Evolutionary conservation across 2,888 invertebrate species (phyloP), one percentile per base, ranked within the genome.

Genomic region (Mythimna pallens): DNA sequence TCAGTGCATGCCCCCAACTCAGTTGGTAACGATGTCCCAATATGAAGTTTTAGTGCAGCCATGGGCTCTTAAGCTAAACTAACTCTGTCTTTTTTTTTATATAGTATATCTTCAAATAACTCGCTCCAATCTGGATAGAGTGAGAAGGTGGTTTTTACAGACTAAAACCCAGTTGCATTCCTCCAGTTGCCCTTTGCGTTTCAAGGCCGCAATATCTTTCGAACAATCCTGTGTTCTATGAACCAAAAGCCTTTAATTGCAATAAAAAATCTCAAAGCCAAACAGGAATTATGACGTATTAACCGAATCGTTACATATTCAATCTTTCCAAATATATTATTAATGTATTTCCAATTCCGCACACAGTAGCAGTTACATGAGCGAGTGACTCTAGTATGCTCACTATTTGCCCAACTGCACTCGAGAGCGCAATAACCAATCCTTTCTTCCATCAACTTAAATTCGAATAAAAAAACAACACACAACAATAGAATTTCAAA

Each of bases 391-490:
- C 80, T 65, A 65, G 70, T 68, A 62, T 64, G 7, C 65, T 55
- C 55, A 70, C 20, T 73, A 65, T 74, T 80, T 79, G 74, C 50
- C n/a, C 80, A 74, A 74, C 69, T 78, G 30, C 64, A 67, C 81
- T 81, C 67, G 61, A 81, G 30, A 61, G 66, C 64, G 52, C 62
- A 73, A 73, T 66, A 78, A 70, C 58, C 50, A 73, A 68, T 70
- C 78, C 81, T 78, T 80, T 75, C 47, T 84, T 85, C 84, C 85
- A 50, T 74, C 54, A 81, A 73, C 80, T 85, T 85, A 81, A 81
- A 73, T 83, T 82, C 80, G 65, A 85, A 85, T 85, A 85, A 81
- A 83, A 82, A 85, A 84, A 81, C 72, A 84, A 86, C 75, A 80
- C 66, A 71, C 63, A 73, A 86, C 86, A 84, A 86, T 69, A 73